A percentile compares a stretch with the other conserved stretches of the same genome.
Conservation (phyloP, 2,113 vertebrate genomes). For the Sphyrna mokarran region DNA sequence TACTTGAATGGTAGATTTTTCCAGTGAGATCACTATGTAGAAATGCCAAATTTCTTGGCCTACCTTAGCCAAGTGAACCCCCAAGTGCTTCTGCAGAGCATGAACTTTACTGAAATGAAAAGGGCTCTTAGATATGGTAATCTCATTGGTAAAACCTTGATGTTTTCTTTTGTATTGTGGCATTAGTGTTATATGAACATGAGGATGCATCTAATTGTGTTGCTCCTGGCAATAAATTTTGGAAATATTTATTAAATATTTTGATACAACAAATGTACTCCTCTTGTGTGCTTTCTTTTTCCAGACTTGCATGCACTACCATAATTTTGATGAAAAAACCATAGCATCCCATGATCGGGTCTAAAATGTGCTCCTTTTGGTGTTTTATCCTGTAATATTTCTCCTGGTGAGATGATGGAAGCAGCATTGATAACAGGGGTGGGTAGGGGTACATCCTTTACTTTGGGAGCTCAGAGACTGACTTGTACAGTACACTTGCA, state of each 20-base stretch:
- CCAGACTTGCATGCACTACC: not conserved
- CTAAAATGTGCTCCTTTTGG: not conserved
- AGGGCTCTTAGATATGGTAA: conserved; percentile 71
- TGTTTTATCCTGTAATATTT: not conserved
- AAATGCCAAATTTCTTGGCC: conserved; percentile 71
- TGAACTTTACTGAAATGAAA: conserved; percentile 40
- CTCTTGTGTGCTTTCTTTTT: not conserved
- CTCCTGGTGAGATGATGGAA: not conserved
- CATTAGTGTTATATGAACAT: conserved; percentile 81
- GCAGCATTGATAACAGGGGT: not conserved
- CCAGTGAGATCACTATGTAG: conserved; percentile 79
- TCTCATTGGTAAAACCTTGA: conserved; percentile 72
- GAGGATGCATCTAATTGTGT: conserved; percentile 77
- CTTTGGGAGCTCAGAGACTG: not conserved
- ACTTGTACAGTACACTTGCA: not conserved
- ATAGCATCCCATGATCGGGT: not conserved
- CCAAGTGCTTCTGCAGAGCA: conserved; percentile 60
- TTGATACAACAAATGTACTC: conserved; percentile 83
- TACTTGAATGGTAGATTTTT: conserved; percentile 88
- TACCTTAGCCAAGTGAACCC: conserved; percentile 71
- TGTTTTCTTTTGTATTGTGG: conserved; percentile 79
- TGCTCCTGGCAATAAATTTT: conserved; percentile 96
- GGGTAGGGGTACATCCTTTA: not conserved
- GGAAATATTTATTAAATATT: conserved; percentile 99
- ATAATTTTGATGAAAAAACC: not conserved